Conservation (phyloP, 64 coral and sea anemone species). For the Stichodactyla mertensii region DNA sequence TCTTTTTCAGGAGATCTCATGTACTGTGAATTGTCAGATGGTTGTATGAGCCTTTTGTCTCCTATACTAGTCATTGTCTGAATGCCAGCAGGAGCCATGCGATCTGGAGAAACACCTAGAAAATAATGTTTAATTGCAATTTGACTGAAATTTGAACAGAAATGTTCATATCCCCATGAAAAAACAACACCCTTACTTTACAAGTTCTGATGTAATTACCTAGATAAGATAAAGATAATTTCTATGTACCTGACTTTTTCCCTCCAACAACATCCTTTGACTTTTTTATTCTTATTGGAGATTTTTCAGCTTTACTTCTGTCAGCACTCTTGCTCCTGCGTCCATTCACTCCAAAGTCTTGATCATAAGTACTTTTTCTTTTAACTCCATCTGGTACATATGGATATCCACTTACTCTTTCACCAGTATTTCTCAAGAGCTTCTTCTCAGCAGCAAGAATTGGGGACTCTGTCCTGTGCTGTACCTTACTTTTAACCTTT, state of each 20-base stretch:
- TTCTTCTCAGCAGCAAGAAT: slow-evolving; percentile 80
- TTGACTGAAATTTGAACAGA: background rate
- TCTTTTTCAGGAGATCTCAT: slow-evolving; percentile 50
- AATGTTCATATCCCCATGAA: background rate
- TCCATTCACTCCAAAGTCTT: slow-evolving; percentile 65
- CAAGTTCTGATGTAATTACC: background rate
- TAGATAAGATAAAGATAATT: background rate
- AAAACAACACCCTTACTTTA: too few species aligned
- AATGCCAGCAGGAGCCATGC: slow-evolving; percentile 71
- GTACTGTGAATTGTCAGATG: slow-evolving; percentile 78
- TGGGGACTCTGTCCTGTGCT: slow-evolving; percentile 51
- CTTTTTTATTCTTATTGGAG: slow-evolving; percentile 26
- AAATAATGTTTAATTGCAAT: background rate
- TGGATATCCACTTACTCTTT: slow-evolving; percentile 19
- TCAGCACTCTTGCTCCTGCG: slow-evolving; percentile 31
- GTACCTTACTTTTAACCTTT: slow-evolving; percentile 8
- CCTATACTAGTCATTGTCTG: slow-evolving; percentile 66
- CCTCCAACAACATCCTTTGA: slow-evolving; percentile 37
- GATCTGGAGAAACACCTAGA: slow-evolving; percentile 60
- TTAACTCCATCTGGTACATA: slow-evolving; percentile 86
- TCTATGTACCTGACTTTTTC: slow-evolving; percentile 11
- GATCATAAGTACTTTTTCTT: slow-evolving; percentile 80
- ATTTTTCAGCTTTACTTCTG: slow-evolving; percentile 26
- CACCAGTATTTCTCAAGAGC: slow-evolving; percentile 21
- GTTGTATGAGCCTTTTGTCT: slow-evolving; percentile 66